phyloP scores from a whole-genome alignment of 1,140 invertebrate species.

The Bombus impatiens region DNA sequence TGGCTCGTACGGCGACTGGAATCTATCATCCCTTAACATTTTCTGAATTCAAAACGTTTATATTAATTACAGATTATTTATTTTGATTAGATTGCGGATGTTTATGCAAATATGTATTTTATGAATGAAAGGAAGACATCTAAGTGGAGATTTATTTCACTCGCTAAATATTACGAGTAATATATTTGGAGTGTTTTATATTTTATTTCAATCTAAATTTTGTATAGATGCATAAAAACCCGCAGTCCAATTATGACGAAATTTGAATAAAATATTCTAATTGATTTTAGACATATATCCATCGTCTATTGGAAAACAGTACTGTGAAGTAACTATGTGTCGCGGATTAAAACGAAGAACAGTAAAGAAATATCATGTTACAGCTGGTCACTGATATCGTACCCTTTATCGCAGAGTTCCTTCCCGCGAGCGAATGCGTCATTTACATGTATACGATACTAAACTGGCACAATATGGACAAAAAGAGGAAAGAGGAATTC shows the following conservation, averaged over 20 bases:
- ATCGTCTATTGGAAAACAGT: neutral
- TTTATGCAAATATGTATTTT: neutral
- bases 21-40: conserved; percentile 94
- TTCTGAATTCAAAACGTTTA: conserved; percentile 84
- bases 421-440: conserved; percentile 41
- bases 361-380: neutral
- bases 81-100: neutral
- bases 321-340: neutral
- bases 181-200: neutral
- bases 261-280: neutral
- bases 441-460: neutral
- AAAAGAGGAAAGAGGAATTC: neutral
- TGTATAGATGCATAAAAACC: neutral
- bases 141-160: neutral
- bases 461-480: neutral
- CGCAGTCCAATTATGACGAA: neutral
- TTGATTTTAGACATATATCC: too few species aligned
- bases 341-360: neutral
- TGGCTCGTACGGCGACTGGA: conserved; percentile 94
- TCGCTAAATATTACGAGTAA: neutral
- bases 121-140: neutral
- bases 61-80: neutral
- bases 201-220: neutral
- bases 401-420: conserved; percentile 58
- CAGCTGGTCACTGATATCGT: conserved; percentile 55